Base-by-base conservation (phyloP, 1,140 invertebrate species). In the Papilio glaucus region DNA sequence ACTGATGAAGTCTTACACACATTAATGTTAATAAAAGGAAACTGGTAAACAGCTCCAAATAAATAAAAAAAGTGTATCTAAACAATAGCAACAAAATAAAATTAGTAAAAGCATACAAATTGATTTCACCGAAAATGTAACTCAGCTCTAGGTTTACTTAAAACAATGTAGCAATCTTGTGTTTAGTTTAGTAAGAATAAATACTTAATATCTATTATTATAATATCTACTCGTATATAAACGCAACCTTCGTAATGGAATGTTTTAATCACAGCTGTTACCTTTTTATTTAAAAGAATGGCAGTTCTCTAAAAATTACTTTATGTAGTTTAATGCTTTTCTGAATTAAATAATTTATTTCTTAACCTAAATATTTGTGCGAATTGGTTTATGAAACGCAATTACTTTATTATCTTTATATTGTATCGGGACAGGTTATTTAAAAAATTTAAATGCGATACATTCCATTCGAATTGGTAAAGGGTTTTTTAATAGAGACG, bases 241-340 rank as follows among this genome's bases (percentile, higher is more conserved):
- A 67, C 37, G 39, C 39, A 67, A 67, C 39, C 33, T 65, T 49
- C 21, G 42, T 57, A 37, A 49, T 67, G 71, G 71, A 72, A 72
- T 72, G 71, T 62, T 72, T 65, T 53, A 53, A 72, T 72, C 71
- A 72, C 71, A 72, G 61, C 21, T 41, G 21, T 67, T 67, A 13
- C 12, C 8, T n/a, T n/a, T 42, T 29, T n/a, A 13, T 13, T 24
- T 42, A 18, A 49, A 24, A 26, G 5, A n/a, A n/a, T 24, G 49
- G 49, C 49, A 53, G 49, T 53, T 53, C 24, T 24, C 49, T 53
- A 53, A 53, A 24, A 4, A 53, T 4, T 4, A n/a, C n/a, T n/a
- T n/a, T n/a, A 9, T 53, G 29, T 33, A 33, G 24, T 53, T 13
- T 49, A 49, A 53, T 1, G 13, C 2, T 1, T 41, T 18, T 57